Conservation (phyloP, 2,113 vertebrate genomes). For the Nesogale talazaci region DNA sequence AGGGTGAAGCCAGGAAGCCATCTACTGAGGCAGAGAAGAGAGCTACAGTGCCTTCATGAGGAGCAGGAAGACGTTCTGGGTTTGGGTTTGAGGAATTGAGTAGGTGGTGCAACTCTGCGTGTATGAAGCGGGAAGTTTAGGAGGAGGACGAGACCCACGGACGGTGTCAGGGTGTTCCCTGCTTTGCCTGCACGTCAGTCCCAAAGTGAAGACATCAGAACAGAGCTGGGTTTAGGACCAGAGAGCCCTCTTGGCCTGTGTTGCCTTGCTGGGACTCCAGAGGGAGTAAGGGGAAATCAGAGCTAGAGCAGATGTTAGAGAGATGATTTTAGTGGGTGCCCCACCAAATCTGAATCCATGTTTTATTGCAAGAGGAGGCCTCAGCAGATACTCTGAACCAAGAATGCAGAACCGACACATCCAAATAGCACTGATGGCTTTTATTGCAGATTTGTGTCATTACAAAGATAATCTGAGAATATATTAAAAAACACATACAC, state of each 20-base stretch:
- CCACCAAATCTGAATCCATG: not conserved
- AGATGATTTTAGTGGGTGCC: not conserved
- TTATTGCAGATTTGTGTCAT: constrained; percentile 86
- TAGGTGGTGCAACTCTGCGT: not conserved
- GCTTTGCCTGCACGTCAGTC: not conserved
- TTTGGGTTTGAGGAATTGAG: not conserved
- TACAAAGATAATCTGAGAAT: constrained; percentile 85
- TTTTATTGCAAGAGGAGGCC: not conserved
- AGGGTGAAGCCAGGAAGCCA: not conserved
- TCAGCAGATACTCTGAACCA: not conserved
- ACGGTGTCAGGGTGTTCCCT: not conserved
- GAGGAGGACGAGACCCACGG: not conserved
- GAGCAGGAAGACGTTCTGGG: not conserved
- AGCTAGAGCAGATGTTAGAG: not conserved
- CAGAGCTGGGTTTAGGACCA: not conserved
- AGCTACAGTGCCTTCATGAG: rapidly evolving
- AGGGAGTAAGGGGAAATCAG: not conserved
- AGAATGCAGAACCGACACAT: constrained; percentile 16
- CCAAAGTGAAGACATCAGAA: not conserved
- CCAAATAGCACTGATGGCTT: constrained; percentile 80
- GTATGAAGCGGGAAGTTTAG: not conserved
- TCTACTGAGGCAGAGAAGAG: not conserved
- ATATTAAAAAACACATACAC: constrained; percentile 82
- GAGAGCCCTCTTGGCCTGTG: not conserved
- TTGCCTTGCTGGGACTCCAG: not conserved